phyloP scores from a whole-genome alignment of 2,113 vertebrate species.

The Zosterops borbonicus region DNA sequence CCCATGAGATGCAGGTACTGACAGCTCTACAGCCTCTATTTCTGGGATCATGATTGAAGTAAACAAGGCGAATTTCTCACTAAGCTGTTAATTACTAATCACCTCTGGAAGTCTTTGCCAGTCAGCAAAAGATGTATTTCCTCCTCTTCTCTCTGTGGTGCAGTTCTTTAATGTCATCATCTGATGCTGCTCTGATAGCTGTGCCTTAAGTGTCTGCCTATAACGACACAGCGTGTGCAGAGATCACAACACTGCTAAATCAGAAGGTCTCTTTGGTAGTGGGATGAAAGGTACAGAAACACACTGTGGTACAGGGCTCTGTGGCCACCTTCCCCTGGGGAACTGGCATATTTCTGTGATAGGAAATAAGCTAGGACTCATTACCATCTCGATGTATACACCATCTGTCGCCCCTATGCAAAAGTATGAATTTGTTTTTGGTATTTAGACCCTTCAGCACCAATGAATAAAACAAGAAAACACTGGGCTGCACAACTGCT shows the following conservation, averaged over 20 bases:
- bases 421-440: background rate
- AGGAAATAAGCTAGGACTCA: background rate
- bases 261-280: background rate
- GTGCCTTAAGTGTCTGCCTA: background rate
- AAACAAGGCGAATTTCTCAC: background rate
- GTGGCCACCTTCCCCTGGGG: background rate
- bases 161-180: background rate
- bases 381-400: background rate
- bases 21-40: background rate
- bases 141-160: background rate
- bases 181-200: background rate
- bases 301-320: background rate
- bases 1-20: background rate
- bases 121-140: background rate
- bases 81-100: conserved; percentile 10
- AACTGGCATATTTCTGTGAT: background rate
- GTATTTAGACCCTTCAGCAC: background rate
- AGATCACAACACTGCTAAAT: background rate
- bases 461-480: background rate
- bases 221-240: rapidly evolving
- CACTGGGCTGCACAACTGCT: background rate
- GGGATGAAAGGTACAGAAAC: background rate
- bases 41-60: background rate
- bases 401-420: background rate
- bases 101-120: background rate